A percentile compares a stretch with the other conserved stretches of the same genome.
phyloP scores from a whole-genome alignment of 2,113 vertebrate species.

The Apeltes quadracus region DNA sequence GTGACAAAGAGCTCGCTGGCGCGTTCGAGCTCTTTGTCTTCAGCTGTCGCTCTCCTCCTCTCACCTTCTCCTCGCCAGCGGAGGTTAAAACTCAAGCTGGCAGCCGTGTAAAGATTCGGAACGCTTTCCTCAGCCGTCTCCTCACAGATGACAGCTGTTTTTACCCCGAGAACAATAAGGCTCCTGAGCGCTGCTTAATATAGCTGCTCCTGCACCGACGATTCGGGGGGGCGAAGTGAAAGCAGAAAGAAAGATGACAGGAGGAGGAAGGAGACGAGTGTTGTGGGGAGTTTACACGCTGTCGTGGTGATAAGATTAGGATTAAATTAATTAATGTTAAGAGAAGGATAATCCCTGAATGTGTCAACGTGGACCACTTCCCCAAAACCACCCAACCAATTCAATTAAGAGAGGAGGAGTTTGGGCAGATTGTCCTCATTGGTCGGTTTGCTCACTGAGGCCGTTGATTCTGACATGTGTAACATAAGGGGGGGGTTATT shows the following conservation, averaged over 20 bases:
- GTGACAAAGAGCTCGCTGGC: neutral
- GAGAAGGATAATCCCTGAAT: conserved; percentile 3
- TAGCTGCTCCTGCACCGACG: conserved; percentile 51
- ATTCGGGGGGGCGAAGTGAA: neutral
- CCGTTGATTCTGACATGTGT: too few relatives aligned
- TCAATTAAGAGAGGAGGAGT: too few relatives aligned
- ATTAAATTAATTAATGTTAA: neutral
- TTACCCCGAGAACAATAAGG: conserved; percentile 49
- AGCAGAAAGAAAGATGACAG: neutral
- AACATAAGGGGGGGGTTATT: too few relatives aligned
- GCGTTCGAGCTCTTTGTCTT: neutral
- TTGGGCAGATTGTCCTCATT: too few relatives aligned
- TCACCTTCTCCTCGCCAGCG: neutral
- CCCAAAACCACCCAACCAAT: neutral
- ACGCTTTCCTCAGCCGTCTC: conserved; percentile 19
- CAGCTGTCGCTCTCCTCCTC: neutral
- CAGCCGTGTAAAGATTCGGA: conserved; percentile 33
- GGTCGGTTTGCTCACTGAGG: too few relatives aligned
- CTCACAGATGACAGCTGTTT: conserved; percentile 61
- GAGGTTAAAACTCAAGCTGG: conserved; percentile 34
- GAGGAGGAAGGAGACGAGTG: conserved; percentile 9
- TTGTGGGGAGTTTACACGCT: conserved; percentile 6
- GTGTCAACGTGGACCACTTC: neutral
- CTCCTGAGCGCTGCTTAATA: conserved; percentile 53
- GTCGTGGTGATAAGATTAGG: conserved; percentile 18